Evolutionary conservation across 2,797 vertebrate species (phyloP), one percentile per base, ranked within the genome.

Genomic region (Fundulus diaphanus): DNA sequence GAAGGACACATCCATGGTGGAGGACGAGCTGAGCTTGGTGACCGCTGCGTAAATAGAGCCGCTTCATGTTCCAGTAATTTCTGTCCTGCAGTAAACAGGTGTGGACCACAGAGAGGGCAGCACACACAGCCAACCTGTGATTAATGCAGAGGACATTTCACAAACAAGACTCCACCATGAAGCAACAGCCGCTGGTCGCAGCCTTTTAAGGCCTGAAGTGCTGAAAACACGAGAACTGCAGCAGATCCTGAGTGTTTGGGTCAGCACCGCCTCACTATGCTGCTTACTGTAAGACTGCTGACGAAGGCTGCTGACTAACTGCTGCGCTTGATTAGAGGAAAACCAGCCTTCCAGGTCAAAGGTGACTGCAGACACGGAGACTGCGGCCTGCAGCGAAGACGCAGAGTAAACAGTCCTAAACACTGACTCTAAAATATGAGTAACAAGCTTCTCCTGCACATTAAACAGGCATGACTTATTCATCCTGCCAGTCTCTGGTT

Each of bases 201-300:
- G 20, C 83, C 86, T 78, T 88, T 82, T 82, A 85, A 80, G 88
- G 86, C 2, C 72, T 78, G 73, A 16, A 70, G 70, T 57, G 68
- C 11, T 33, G 68, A 70, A 68, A 77, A 74, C 40, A 71, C 24
- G 20, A 35, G 70, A 85, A 68, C 24, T 24, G 35, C 31, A 0
- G 5, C 57, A 69, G 46, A 44, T 66, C 52, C 52, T 15, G 54
- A 16, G 1, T 79, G 83, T 82, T 85, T 85, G 78, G 68, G 7
- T 37, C 7, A 3, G 24, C 46, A 65, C 42, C 48, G 29, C 63
- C 72, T 73, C 57, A 20, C 4, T 35, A 37, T 37, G 54, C 66
- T 22, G 78, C n/a, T 73, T 65, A 51, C 61, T 63, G 74, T n/a
- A 5, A 1, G 42, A 75, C 37, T 68, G 71, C 24, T 15, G 40